These are phyloP conservation scores for Cylas formicarius DNA, from an alignment of 1,140 invertebrate genomes.

Conservation along the genomic window DNA sequence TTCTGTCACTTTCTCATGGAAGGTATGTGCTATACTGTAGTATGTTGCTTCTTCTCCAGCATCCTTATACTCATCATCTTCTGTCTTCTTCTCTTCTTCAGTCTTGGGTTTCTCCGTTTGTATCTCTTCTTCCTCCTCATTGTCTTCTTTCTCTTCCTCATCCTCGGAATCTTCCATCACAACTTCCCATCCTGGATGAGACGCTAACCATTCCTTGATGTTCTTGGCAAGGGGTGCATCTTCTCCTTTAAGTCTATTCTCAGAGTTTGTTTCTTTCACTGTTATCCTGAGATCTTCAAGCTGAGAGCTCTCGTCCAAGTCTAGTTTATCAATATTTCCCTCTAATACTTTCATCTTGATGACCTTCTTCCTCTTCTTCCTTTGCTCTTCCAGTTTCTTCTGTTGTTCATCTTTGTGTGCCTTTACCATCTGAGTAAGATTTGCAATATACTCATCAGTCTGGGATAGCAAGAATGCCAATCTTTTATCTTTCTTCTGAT, in stretches of 20 bases:
- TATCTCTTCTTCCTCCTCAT: conserved; percentile 8
- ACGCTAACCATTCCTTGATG: conserved; percentile 72
- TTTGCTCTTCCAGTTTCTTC: conserved; percentile 75
- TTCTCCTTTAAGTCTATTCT: conserved; percentile 74
- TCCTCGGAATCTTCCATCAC: conserved; percentile 64
- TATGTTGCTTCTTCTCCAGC: conserved; percentile 79
- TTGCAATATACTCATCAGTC: conserved; percentile 97
- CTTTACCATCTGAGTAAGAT: conserved; percentile 93
- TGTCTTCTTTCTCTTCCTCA: conserved; percentile 51
- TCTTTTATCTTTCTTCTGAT: conserved; percentile 99
- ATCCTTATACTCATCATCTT: conserved; percentile 81
- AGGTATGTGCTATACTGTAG: conserved; percentile 90
- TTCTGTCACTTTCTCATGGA: conserved; percentile 86
- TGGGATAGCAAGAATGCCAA: conserved; percentile 94
- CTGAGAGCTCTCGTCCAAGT: conserved; percentile 62
- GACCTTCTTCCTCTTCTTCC: conserved; percentile 68
- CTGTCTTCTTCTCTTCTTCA: conserved; percentile 78
- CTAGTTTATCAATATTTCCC: conserved; percentile 45
- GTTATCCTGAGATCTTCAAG: conserved; percentile 70
- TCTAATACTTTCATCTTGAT: conserved; percentile 64
- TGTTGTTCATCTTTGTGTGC: conserved; percentile 87
- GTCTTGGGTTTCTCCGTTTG: conserved; percentile 48
- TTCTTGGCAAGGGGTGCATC: conserved; percentile 87
- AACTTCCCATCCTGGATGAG: conserved; percentile 85
- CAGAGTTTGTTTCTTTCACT: conserved; percentile 83